Base-by-base conservation (phyloP, 1,140 invertebrate genomes). In the Cyclina sinensis region DNA sequence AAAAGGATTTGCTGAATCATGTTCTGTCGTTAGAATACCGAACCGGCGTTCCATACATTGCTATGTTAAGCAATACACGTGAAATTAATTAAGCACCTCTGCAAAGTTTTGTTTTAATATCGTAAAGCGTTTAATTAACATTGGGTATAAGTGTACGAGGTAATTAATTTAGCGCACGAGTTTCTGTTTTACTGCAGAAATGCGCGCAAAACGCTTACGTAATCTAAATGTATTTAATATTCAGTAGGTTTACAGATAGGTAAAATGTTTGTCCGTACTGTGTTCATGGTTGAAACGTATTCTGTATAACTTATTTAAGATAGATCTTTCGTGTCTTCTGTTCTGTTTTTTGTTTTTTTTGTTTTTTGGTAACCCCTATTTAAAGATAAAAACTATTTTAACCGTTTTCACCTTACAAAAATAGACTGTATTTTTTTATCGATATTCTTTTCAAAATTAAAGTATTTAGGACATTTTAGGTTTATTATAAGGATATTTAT, bases 51-150 rank as follows among this genome's bases (percentile, higher is more conserved):
- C 57, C 24, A 24, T 9, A 24, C n/a, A 62, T 62, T 24, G 57
- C n/a, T 62, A 62, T 62, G 18, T 14, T 62, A 62, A 27, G 24
- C 24, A 62, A 62, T 62, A 62, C 57, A 62, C 57, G n/a, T 62
- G 57, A 62, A 62, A 62, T 62, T 62, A 62, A 62, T 62, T 62
- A 62, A 27, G 57, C 57, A 62, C 57, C 57, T n/a, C n/a, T 62
- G 24, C 24, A 62, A 62, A 24, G 21, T 62, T 27, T 62, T 62
- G 57, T 62, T 62, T 62, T 62, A 62, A 62, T 62, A 62, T 62
- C 57, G 9, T 27, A 7, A 27, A 62, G 27, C 57, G 57, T 62
- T 62, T 27, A 62, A 62, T 62, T 62, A 62, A 62, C 57, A 24
- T 5, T 4, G 27, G 5, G 57, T 62, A n/a, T 62, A n/a, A 62